A percentile compares a stretch with the other conserved stretches of the same genome.
Conservation (phyloP, 2,888 invertebrate genomes). For the Piscicola geometra region DNA sequence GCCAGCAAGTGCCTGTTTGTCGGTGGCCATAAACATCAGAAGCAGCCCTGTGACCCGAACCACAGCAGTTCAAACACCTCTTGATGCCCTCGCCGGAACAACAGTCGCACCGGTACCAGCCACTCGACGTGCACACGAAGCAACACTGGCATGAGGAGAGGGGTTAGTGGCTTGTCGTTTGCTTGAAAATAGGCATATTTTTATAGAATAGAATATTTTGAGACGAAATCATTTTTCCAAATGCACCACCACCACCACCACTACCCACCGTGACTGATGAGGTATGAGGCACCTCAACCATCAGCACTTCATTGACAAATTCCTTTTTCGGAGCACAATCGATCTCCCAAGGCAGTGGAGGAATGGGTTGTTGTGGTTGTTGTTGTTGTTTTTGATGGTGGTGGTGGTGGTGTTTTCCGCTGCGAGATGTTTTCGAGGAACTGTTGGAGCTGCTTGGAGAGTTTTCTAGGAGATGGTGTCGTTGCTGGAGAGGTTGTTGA, state of each 20-base stretch:
- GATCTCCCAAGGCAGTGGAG: conserved; percentile 44
- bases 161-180: too few relatives aligned
- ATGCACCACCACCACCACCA: not conserved
- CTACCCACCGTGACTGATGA: conserved; percentile 40
- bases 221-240: not conserved
- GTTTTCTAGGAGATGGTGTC: too few relatives aligned
- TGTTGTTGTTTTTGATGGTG: not conserved
- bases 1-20: conserved; percentile 41
- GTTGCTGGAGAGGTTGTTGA: too few relatives aligned
- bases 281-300: conserved; percentile 43
- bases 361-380: conserved; percentile 36
- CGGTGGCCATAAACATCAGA: conserved; percentile 43
- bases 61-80: conserved; percentile 42
- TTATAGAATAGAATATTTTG: too few relatives aligned
- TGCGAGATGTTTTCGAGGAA: too few relatives aligned
- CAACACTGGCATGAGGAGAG: too few relatives aligned
- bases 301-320: conserved; percentile 41
- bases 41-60: conserved; percentile 42
- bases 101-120: conserved; percentile 43
- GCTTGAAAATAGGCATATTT: too few relatives aligned
- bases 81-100: conserved; percentile 43
- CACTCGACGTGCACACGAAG: conserved; percentile 42
- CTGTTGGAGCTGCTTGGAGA: too few relatives aligned
- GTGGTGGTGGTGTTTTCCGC: too few relatives aligned
- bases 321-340: conserved; percentile 39